Evolutionary conservation across 2,888 invertebrate species (phyloP).

Genomic region (Argyra leucocephala): DNA sequence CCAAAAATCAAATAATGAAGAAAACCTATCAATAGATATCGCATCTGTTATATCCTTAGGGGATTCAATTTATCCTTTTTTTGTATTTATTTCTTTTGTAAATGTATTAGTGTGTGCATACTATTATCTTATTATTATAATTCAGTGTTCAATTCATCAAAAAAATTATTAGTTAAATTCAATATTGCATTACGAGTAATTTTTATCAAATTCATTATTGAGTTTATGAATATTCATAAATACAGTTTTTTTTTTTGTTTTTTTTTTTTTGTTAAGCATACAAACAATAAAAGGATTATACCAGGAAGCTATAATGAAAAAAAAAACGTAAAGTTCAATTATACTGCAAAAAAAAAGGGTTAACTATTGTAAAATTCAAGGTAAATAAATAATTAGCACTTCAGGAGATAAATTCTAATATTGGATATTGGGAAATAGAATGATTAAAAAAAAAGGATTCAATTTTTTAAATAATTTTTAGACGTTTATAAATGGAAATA

Average conservation of each 20-base stretch:
- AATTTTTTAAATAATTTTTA: not conserved
- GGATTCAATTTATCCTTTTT: not conserved
- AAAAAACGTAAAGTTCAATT: not conserved
- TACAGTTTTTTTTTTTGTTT: not conserved
- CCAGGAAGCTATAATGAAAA: too few relatives aligned
- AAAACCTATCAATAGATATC: not conserved
- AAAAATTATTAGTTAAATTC: too few relatives aligned
- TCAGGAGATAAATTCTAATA: not conserved
- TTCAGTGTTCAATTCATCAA: too few relatives aligned
- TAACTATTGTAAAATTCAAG: not conserved
- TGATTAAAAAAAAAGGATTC: not conserved
- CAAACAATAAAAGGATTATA: not conserved
- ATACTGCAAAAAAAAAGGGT: not conserved
- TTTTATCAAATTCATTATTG: not conserved
- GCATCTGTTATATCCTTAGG: not conserved
- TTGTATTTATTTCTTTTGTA: not conserved
- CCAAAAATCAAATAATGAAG: not conserved
- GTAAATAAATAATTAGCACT: not conserved
- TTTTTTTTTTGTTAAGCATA: not conserved
- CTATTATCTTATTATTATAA: too few relatives aligned
- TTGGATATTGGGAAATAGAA: not conserved
- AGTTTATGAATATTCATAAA: not conserved
- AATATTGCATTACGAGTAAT: too few relatives aligned
- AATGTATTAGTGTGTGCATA: not conserved
- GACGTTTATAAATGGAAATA: too few relatives aligned